These are phyloP conservation scores for Ceratosolen fusciceps DNA, from an alignment of 1,140 invertebrate species.

Conservation along the genomic window DNA sequence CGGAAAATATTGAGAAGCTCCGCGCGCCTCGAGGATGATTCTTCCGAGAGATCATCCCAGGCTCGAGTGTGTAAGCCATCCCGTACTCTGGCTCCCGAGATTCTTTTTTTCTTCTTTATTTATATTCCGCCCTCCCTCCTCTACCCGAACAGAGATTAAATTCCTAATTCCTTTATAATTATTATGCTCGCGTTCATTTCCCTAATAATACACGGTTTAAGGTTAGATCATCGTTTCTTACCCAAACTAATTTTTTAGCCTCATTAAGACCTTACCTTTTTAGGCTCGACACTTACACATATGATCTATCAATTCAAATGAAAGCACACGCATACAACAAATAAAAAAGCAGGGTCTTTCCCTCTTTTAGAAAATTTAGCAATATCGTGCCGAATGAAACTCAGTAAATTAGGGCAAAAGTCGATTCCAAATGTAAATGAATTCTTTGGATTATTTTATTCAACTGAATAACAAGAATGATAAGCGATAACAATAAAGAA, in stretches of 20 bases:
- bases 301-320: not conserved
- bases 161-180: not conserved
- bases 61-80: conserved; percentile 17
- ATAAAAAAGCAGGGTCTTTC: no score
- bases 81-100: not conserved
- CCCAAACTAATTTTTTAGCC: not conserved
- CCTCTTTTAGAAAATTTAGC: no score
- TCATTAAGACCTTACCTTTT: not conserved
- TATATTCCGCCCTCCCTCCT: not conserved
- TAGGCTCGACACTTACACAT: not conserved
- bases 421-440: no score
- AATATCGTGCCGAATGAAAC: no score
- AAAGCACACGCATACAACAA: no score
- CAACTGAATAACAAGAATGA: no score
- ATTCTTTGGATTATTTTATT: no score
- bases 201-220: not conserved
- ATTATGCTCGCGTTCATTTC: not conserved
- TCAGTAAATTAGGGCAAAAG: no score
- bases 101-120: not conserved
- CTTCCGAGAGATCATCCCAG: conserved; percentile 24
- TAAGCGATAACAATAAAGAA: no score
- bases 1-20: conserved; percentile 12
- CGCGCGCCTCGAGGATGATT: conserved; percentile 21
- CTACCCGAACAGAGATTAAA: not conserved
- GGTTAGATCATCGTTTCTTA: not conserved